These are phyloP conservation scores for Tragelaphus imberbis DNA, from an alignment of 2,113 vertebrate genomes.

Conservation along the genomic window DNA sequence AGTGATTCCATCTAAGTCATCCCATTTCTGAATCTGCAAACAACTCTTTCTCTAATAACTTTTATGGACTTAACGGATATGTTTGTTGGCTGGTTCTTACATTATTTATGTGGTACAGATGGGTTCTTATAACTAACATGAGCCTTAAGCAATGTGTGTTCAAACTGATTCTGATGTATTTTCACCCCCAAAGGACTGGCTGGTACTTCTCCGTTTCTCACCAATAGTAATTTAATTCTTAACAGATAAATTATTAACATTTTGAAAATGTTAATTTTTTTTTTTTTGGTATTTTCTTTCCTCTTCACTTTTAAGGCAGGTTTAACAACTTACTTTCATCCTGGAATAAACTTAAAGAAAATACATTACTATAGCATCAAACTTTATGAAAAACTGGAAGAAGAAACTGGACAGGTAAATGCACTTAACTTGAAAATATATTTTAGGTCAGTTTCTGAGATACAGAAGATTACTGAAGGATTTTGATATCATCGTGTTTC, in stretches of 20 bases:
- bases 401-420: constrained; percentile 95
- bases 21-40: neutral
- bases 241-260: neutral
- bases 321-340: constrained; percentile 96
- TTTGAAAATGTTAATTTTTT: neutral
- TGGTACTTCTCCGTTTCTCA: neutral
- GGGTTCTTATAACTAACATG: neutral
- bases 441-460: neutral
- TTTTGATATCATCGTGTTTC: neutral
- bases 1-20: neutral
- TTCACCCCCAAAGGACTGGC: neutral
- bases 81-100: neutral
- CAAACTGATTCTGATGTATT: neutral
- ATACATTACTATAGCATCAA: constrained; percentile 96
- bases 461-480: neutral
- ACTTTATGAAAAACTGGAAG: constrained; percentile 92
- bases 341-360: constrained; percentile 98
- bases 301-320: constrained; percentile 86
- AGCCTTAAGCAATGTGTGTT: neutral
- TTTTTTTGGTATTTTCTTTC: constrained; percentile 21
- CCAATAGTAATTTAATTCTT: neutral
- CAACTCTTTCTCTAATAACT: neutral
- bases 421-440: neutral
- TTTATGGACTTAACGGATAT: neutral
- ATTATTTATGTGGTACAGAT: neutral